Conservation (phyloP, 2,113 vertebrate genomes). For the Zosterops pallidus region DNA sequence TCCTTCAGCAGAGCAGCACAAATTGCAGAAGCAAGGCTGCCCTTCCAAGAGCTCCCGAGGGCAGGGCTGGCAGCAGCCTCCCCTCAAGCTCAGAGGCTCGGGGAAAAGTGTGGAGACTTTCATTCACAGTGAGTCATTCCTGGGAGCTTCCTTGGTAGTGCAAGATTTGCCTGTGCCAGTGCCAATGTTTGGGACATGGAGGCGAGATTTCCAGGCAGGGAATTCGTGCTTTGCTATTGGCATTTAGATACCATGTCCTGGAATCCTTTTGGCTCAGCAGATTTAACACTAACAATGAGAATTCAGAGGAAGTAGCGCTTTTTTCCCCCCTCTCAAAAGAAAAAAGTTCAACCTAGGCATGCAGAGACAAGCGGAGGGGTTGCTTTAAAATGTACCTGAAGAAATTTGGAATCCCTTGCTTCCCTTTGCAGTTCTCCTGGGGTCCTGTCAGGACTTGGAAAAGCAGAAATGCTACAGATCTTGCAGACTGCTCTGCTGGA, state of each 20-base stretch:
- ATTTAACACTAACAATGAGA: not conserved
- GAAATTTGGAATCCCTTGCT: not conserved
- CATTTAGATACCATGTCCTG: not conserved
- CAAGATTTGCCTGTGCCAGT: not conserved
- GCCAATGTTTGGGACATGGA: not conserved
- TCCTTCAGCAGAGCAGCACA: not conserved
- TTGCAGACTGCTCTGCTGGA: not conserved
- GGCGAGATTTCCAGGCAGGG: not conserved
- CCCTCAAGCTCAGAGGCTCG: not conserved
- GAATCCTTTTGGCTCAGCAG: not conserved
- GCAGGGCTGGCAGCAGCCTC: not conserved
- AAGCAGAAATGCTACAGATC: conserved; percentile 11
- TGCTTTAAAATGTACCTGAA: not conserved
- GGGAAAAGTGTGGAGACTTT: not conserved
- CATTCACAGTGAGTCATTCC: not conserved
- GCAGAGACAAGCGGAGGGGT: not conserved
- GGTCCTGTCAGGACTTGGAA: not conserved
- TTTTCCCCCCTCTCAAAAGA: not conserved
- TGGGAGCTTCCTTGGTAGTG: not conserved
- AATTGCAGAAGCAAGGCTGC: not conserved
- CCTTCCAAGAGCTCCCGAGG: accelerated
- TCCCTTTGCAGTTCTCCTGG: not conserved
- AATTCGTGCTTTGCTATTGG: not conserved
- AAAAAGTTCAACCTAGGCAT: not conserved
- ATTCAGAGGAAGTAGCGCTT: not conserved